Evolutionary conservation across 2,888 invertebrate genomes (phyloP).

Genomic region (Lithophane leautieri): DNA sequence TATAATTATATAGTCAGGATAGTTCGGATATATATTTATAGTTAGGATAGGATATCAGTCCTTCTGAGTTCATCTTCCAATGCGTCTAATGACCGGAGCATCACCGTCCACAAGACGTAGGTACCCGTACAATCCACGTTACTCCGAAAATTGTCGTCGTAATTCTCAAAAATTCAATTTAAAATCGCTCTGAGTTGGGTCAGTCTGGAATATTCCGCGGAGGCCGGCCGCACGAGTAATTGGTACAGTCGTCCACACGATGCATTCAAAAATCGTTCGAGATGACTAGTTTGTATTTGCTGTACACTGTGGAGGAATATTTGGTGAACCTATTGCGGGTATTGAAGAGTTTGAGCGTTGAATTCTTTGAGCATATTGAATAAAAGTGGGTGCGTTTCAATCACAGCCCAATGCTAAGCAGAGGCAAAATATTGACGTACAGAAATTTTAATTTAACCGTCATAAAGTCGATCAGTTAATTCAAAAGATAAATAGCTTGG

Average conservation of each 20-base stretch:
- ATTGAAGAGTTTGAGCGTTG: not conserved
- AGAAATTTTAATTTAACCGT: too few species aligned
- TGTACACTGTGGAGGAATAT: constrained; percentile 39
- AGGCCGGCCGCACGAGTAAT: constrained; percentile 78
- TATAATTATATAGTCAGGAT: too few species aligned
- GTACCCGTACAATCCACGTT: constrained; percentile 62
- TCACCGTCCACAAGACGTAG: constrained; percentile 39
- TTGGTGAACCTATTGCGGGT: not conserved
- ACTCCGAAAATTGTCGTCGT: constrained; percentile 79
- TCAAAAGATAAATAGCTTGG: too few species aligned
- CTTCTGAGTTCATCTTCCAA: too few species aligned
- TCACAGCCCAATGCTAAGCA: too few species aligned
- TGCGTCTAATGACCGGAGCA: not conserved
- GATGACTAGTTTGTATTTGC: constrained; percentile 46
- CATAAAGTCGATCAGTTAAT: too few species aligned
- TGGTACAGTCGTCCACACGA: constrained; percentile 78
- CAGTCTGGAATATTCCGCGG: constrained; percentile 74
- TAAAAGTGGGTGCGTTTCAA: too few species aligned
- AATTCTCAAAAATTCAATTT: constrained; percentile 84
- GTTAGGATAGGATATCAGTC: too few species aligned
- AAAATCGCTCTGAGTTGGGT: constrained; percentile 79
- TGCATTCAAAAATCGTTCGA: constrained; percentile 80
- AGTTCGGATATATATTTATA: too few species aligned
- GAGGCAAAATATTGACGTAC: too few species aligned
- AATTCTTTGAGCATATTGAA: constrained; percentile 3